Evolutionary conservation across 2,888 invertebrate genomes (phyloP), one percentile per base, ranked within the genome.

Genomic region (Sclerodermus sp.): DNA sequence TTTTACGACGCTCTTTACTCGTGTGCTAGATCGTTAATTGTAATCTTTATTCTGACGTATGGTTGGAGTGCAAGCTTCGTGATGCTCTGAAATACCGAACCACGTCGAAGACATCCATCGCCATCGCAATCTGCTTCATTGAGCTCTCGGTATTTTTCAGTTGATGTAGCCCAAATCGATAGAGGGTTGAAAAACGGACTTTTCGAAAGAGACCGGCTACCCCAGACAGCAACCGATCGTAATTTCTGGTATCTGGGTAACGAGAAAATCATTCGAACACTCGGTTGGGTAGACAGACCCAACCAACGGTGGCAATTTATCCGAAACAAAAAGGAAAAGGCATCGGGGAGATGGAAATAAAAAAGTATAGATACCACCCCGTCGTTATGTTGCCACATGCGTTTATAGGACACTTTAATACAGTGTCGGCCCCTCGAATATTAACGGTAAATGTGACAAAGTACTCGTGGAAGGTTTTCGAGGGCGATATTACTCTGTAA

Each of bases 401-500:
- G 43, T 48, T 50, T 34, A 45, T 46, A 40, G 38, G 48, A n/a
- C 45, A 51, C 54, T 62, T 63, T 60, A 60, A 62, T 58, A 56
- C 60, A 54, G 40, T 51, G 53, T 41, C 48, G 47, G 53, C 45
- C 50, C 46, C 47, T 46, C 51, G 56, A 56, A 64, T 66, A 64
- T 66, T 60, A 66, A 60, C 60, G 61, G 55, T 62, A 58, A 67
- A 70, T 62, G 60, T 64, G 60, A 67, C 65, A 60, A 67, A 70
- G 66, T 62, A 58, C 52, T 66, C 59, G 51, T 55, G 59, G 53
- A 64, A 67, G 63, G 63, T 66, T 70, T 68, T 66, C 60, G 54
- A 66, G 60, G 58, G 58, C 61, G 60, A 70, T 67, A 70, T 68
- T 70, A 70, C 68, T 59, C 65, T 60, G 60, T 70, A 67, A 70